Percentiles rank a stretch among this genome's conserved stretches.
Conservation (phyloP, 2,888 invertebrate species). For the Ophioninae sp. region DNA sequence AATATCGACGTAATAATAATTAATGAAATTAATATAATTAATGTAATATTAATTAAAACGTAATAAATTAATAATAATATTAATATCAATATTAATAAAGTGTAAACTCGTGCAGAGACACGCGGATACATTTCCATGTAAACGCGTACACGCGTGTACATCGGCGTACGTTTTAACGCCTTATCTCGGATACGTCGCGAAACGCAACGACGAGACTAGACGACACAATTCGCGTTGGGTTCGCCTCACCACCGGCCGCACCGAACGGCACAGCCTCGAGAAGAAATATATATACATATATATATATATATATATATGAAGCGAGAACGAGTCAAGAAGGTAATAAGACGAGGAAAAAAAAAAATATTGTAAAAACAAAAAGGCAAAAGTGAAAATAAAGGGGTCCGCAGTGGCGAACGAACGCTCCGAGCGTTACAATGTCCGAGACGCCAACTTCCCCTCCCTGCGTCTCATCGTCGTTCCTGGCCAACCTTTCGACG, state of each 20-base stretch:
- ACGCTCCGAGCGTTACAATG: conserved; percentile 56
- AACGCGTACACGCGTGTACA: conserved; percentile 19
- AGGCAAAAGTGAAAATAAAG: conserved; percentile 27
- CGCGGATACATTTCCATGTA: not conserved
- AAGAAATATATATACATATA: not conserved
- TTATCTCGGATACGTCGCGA: conserved; percentile 46
- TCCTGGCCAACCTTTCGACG: not conserved
- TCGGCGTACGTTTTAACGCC: conserved; percentile 6
- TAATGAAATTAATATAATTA: no score
- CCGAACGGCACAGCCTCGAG: conserved; percentile 20
- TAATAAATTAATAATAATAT: no score
- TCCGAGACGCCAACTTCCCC: conserved; percentile 46
- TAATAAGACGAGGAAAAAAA: not conserved
- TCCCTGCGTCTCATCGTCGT: not conserved
- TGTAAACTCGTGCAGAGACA: not conserved
- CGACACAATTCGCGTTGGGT: conserved; percentile 46
- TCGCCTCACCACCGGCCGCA: conserved; percentile 16
- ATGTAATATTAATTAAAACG: no score
- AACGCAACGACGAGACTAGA: conserved; percentile 44
- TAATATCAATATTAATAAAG: no score
- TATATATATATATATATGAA: not conserved
- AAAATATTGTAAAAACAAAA: conserved; percentile 16
- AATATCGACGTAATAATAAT: no score
- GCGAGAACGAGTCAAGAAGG: conserved; percentile 15
- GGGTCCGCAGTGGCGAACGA: conserved; percentile 35